phyloP scores from a whole-genome alignment of 2,888 invertebrate genomes.

The Sesia apiformis region DNA sequence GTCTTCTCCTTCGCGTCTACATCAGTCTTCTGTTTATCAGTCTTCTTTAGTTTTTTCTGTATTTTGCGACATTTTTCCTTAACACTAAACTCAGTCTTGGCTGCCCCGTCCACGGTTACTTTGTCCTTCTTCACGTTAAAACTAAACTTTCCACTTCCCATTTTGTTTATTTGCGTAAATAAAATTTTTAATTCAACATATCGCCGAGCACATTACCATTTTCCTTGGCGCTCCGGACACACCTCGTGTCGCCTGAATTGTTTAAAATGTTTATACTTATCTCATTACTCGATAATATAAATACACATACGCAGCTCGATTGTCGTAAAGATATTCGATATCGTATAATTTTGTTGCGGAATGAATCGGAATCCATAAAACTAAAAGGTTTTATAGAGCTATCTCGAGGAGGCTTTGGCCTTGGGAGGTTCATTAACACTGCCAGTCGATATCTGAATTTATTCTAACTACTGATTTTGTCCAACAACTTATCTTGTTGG shows the following conservation, averaged over 20 bases:
- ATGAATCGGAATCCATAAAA: conserved; percentile 60
- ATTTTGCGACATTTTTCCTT: conserved; percentile 63
- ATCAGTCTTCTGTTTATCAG: conserved; percentile 68
- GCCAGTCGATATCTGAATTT: conserved; percentile 50
- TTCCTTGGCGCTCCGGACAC: conserved; percentile 27
- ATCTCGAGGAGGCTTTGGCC: conserved; percentile 57
- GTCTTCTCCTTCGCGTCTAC: conserved; percentile 50
- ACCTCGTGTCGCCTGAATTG: conserved; percentile 22
- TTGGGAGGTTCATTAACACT: conserved; percentile 64
- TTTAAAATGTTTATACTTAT: conserved; percentile 34
- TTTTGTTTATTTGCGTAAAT: conserved; percentile 40
- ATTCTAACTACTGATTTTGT: conserved; percentile 57
- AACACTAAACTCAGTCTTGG: conserved; percentile 65
- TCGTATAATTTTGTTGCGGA: conserved; percentile 55
- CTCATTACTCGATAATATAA: conserved; percentile 27
- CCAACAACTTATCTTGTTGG: conserved; percentile 31
- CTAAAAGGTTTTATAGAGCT: conserved; percentile 69
- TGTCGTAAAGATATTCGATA: conserved; percentile 61
- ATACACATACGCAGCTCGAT: conserved; percentile 38
- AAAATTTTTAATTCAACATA: conserved; percentile 15
- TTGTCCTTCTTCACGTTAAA: conserved; percentile 59
- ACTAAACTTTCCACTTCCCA: conserved; percentile 66
- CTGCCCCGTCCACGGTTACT: conserved; percentile 38
- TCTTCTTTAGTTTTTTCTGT: conserved; percentile 67
- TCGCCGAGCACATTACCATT: conserved; percentile 27